Conservation (phyloP, 2,113 vertebrate species). For the Thamnaconus septentrionalis region DNA sequence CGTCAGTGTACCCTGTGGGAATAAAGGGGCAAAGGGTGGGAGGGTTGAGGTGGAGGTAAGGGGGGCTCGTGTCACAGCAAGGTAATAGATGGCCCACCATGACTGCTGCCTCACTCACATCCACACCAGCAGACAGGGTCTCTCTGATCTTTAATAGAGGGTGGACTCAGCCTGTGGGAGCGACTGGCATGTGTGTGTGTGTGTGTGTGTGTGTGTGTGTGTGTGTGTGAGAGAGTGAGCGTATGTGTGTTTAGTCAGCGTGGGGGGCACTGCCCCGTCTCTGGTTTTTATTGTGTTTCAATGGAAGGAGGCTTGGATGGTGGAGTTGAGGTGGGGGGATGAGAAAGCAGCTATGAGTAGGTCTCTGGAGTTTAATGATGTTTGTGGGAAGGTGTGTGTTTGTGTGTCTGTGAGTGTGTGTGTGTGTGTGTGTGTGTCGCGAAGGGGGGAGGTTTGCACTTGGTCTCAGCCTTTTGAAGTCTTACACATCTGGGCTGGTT, state of each 20-base stretch:
- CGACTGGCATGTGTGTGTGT: conserved; percentile 51
- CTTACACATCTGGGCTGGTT: conserved; percentile 67
- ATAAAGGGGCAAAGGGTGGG: background rate
- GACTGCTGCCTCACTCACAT: conserved; percentile 61
- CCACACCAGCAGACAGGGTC: conserved; percentile 65
- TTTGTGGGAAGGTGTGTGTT: conserved; percentile 70
- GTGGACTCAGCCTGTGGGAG: conserved; percentile 59
- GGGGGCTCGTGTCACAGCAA: conserved; percentile 44
- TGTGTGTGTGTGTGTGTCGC: conserved; percentile 54
- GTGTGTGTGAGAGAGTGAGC: conserved; percentile 18
- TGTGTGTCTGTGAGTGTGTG: conserved; percentile 59
- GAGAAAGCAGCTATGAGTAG: conserved; percentile 52
- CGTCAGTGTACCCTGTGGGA: conserved; percentile 88
- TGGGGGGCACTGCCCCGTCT: conserved; percentile 70
- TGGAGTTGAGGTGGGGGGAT: conserved; percentile 15
- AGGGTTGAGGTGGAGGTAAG: conserved; percentile 24
- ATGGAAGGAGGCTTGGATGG: conserved; percentile 29
- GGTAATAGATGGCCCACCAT: conserved; percentile 70
- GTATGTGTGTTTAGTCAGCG: conserved; percentile 15
- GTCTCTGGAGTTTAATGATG: conserved; percentile 73
- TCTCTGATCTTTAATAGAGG: conserved; percentile 75
- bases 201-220: conserved; percentile 29
- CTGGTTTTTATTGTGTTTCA: conserved; percentile 66
- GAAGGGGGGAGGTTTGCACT: conserved; percentile 42
- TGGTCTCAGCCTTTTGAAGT: conserved; percentile 69